These are phyloP conservation scores for Agonopterix heracliana DNA, from an alignment of 2,888 invertebrate genomes.

Conservation along the genomic window DNA sequence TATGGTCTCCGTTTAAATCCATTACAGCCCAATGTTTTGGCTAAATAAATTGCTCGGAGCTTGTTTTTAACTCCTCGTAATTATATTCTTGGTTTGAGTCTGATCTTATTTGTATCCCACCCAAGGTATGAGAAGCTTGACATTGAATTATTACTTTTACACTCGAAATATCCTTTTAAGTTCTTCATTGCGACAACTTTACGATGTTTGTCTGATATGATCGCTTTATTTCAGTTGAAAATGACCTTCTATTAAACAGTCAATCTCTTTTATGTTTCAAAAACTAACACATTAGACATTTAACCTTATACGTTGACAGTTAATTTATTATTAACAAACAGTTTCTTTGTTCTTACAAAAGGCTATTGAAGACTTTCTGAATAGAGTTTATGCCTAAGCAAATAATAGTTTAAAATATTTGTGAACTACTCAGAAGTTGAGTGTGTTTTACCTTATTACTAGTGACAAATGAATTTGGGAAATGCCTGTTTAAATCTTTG, in stretches of 20 bases:
- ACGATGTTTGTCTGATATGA: not conserved
- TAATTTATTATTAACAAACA: slow-evolving; percentile 19
- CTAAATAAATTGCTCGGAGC: slow-evolving; percentile 13
- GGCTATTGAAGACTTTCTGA: slow-evolving; percentile 11
- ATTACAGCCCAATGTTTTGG: slow-evolving; percentile 27
- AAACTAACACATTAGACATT: slow-evolving; percentile 21
- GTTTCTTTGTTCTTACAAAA: slow-evolving; percentile 24
- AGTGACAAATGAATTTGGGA: slow-evolving; percentile 44
- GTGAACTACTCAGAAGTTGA: slow-evolving; percentile 16
- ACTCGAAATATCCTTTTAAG: slow-evolving; percentile 1
- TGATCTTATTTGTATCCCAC: slow-evolving; percentile 4
- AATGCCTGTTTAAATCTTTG: slow-evolving; percentile 43
- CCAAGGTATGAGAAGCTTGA: slow-evolving; percentile 3
- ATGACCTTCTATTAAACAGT: not conserved
- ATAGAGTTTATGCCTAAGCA: slow-evolving; percentile 4
- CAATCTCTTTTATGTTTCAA: not conserved
- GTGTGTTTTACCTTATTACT: slow-evolving; percentile 28
- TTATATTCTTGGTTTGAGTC: slow-evolving; percentile 4
- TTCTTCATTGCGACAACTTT: not conserved
- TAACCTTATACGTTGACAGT: slow-evolving; percentile 15
- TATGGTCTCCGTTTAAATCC: slow-evolving; percentile 12
- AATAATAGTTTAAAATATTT: slow-evolving; percentile 7
- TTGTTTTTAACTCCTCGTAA: slow-evolving; percentile 1
- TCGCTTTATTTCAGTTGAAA: not conserved
- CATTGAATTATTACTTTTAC: slow-evolving; percentile 4